Base-by-base conservation (phyloP, 2,888 invertebrate genomes). In the Busseola fusca region DNA sequence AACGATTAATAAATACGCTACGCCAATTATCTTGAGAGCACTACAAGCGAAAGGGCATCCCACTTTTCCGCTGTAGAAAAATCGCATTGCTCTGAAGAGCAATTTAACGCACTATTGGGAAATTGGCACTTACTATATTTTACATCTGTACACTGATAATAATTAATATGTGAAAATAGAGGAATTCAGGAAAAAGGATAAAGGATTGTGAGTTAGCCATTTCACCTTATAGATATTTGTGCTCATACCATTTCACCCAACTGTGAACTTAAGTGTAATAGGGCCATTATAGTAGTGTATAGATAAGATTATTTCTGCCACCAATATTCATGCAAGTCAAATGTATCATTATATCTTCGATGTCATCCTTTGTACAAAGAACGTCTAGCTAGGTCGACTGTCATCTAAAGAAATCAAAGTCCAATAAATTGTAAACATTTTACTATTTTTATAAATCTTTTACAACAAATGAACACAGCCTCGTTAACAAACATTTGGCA, bases 401-500 rank as follows among this genome's bases (percentile, higher is more conserved):
- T 74, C 54, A 68, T 64, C 57, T 60, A 80, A 66, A 67, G 73
- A 87, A 89, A 89, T 88, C 70, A 89, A 87, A 89, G 79, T 68
- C 87, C 86, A 78, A 78, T 71, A 79, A 68, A 83, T 79, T 78
- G 83, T 85, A 86, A 88, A 87, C 78, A 82, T 84, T 89, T 88
- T 90, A 85, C 89, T 88, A 86, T 89, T 88, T 86, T 85, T 87
- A 86, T 85, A 85, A 87, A 85, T 64, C 78, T 85, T 86, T 86
- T 87, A 87, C 87, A 88, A 86, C 86, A 84, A 81, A 80, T 87
- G 82, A 86, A 87, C 89, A 89, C 88, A 89, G 89, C 87, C 87
- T 89, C 81, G 76, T 82, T 87, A 84, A 88, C 87, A 87, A 86
- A 87, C 86, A 84, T 85, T 86, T 83, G 86, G 86, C 85, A 87